Evolutionary conservation across 2,797 vertebrate genomes (phyloP), one percentile per base, ranked within the genome.

Genomic region (Ambastaia sidthimunki): DNA sequence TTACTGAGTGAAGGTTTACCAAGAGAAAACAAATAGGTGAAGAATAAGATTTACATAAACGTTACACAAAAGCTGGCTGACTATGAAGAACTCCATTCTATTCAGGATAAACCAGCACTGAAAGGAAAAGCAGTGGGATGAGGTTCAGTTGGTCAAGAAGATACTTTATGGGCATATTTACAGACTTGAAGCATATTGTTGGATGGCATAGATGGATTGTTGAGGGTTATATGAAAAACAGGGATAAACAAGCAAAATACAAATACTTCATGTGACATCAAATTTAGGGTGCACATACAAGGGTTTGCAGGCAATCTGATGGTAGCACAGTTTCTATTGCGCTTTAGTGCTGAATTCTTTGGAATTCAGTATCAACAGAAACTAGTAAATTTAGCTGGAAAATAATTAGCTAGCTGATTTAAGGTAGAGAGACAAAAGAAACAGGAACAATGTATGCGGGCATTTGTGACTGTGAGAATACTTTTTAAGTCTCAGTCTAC

Each of bases 401-500:
- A 44, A 44, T 11, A 44, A 44, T 44, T 44, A 44, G 41, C 41
- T 44, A 44, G 41, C 10, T 44, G 41, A 44, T 7, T 44, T 9
- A 7, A 44, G 1, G 41, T 44, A 44, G 10, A 10, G 7, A 41
- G 9, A 44, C 41, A 44, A 44, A 11, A 10, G 41, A 44, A 44
- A 44, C 41, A 44, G 34, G 34, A 44, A 44, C 41, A 44, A 44
- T 44, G 41, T 44, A 44, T 44, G 10, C 10, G 10, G 62, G 23
- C 4, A 37, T 37, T 37, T 11, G 62, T 65, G 10, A 47, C 34
- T 19, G 15, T 55, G 48, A 55, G 28, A 62, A 71, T 65, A 23
- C 55, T 34, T 37, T 12, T 37, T 63, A 52, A 31, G 18, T 44
- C 54, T 73, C 19, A 73, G n/a, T 37, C 55, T 68, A 44, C 41